A percentile compares a stretch with the other conserved stretches of the same genome.
Evolutionary conservation across 2,797 vertebrate species (phyloP).

Genomic region (Babyrousa celebensis): DNA sequence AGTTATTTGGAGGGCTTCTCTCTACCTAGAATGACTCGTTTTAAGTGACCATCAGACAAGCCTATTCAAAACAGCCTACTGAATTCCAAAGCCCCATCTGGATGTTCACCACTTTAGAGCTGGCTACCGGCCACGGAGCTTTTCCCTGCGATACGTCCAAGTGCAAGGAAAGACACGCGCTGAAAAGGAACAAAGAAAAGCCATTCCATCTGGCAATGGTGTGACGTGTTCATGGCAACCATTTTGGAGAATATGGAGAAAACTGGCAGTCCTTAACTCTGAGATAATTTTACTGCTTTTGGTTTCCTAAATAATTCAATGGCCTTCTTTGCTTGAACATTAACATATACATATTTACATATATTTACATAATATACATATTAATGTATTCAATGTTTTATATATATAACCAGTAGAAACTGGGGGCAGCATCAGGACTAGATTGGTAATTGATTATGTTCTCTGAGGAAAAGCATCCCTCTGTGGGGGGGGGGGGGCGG

Average conservation of each 20-base stretch:
- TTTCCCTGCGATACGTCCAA: background rate
- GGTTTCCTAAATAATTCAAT: slow-evolving; percentile 86
- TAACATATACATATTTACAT: background rate
- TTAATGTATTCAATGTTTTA: too few species aligned
- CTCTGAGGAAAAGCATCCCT: slow-evolving; percentile 75
- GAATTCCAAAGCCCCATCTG: background rate
- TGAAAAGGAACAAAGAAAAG: background rate
- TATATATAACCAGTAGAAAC: slow-evolving; percentile 42
- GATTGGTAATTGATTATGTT: slow-evolving; percentile 77
- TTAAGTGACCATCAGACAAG: background rate
- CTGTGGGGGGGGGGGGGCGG: background rate
- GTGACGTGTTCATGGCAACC: background rate
- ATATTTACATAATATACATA: too few species aligned
- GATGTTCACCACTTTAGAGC: background rate
- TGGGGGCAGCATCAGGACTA: slow-evolving; percentile 68
- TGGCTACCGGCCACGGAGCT: background rate
- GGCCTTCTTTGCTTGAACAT: slow-evolving; percentile 80
- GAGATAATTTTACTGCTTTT: slow-evolving; percentile 82
- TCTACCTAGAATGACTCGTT: background rate
- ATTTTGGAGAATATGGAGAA: slow-evolving; percentile 80
- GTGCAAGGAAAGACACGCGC: background rate
- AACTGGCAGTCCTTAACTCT: slow-evolving; percentile 53
- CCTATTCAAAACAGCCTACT: background rate
- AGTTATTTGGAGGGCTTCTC: background rate
- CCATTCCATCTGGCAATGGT: background rate